These are phyloP conservation scores for Aspiorhynchus laticeps DNA, from an alignment of 2,113 vertebrate genomes.

Conservation along the genomic window DNA sequence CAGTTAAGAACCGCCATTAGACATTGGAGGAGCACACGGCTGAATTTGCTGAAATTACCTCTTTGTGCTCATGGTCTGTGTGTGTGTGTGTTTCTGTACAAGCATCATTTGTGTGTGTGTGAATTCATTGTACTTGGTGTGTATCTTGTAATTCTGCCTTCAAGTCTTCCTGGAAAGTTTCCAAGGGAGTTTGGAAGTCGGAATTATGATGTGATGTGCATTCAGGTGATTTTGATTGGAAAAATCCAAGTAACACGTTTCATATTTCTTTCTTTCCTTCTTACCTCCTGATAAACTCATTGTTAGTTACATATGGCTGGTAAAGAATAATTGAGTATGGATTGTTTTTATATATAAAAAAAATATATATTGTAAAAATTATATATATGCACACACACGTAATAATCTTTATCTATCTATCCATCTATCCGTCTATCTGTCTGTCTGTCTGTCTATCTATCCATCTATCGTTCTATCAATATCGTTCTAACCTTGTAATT, in stretches of 20 bases:
- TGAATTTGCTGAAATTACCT: constrained; percentile 66
- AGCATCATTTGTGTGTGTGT: neutral
- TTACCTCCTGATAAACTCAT: neutral
- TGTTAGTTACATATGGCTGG: neutral
- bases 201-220: neutral
- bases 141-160: neutral
- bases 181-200: neutral
- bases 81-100: neutral
- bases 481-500: no score
- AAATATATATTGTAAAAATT: no score
- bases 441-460: neutral
- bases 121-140: neutral
- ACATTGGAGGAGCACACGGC: constrained; percentile 25
- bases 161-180: neutral
- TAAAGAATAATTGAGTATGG: neutral
- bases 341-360: neutral
- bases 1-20: constrained; percentile 53
- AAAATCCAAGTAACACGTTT: neutral
- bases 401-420: neutral
- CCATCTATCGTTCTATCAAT: neutral
- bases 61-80: constrained; percentile 23
- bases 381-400: no score
- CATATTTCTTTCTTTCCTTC: neutral
- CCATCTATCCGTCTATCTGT: neutral
- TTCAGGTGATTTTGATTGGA: constrained; percentile 1